These are phyloP conservation scores for Clamator glandarius DNA, from an alignment of 2,797 vertebrate genomes.

Conservation along the genomic window DNA sequence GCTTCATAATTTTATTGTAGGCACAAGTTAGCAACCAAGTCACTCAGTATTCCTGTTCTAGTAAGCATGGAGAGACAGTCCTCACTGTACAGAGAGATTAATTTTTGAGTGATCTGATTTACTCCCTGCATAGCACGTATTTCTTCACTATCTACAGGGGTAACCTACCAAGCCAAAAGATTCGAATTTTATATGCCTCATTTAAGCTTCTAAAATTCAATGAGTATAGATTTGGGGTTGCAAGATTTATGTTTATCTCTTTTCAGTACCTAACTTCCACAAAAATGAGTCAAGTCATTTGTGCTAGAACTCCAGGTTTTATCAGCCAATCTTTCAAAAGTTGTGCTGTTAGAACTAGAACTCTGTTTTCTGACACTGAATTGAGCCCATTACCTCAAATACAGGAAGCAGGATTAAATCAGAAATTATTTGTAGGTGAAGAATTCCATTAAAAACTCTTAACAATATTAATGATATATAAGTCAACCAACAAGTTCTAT, in stretches of 20 bases:
- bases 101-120: neutral
- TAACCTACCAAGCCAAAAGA: neutral
- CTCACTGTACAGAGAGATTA: neutral
- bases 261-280: neutral
- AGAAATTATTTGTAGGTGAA: neutral
- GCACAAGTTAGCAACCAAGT: neutral
- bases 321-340: neutral
- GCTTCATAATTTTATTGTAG: neutral
- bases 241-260: slow-evolving; percentile 18
- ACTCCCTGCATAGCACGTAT: neutral
- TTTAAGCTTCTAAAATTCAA: slow-evolving; percentile 1
- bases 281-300: neutral
- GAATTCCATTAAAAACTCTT: neutral
- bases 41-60: neutral
- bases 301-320: neutral
- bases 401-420: neutral
- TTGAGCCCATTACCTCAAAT: neutral
- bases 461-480: neutral
- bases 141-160: neutral
- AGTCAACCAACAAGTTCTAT: slow-evolving; percentile 11
- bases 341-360: neutral
- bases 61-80: neutral
- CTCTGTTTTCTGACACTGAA: neutral
- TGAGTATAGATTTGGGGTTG: neutral
- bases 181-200: neutral